A percentile compares a stretch with the other conserved stretches of the same genome.
phyloP scores from a whole-genome alignment of 2,113 vertebrate species.

The Caracal caracal region DNA sequence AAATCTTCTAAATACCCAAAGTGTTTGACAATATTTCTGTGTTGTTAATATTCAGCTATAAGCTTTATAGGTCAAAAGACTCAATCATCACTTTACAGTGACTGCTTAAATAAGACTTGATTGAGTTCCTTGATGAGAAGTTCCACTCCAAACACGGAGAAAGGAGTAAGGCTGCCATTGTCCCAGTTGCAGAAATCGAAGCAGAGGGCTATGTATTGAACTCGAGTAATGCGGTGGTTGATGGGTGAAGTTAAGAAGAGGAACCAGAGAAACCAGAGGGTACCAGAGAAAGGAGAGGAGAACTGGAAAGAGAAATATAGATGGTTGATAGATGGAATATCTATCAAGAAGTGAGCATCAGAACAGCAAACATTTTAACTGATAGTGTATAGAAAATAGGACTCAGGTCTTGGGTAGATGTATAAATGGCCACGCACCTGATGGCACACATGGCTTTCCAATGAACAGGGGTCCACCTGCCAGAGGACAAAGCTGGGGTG shows the following conservation, averaged over 20 bases:
- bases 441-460: background rate
- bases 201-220: background rate
- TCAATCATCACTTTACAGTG: background rate
- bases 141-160: background rate
- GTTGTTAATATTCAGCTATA: background rate
- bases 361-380: background rate
- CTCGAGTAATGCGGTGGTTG: background rate
- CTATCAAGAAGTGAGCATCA: background rate
- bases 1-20: background rate
- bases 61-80: background rate
- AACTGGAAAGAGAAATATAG: background rate
- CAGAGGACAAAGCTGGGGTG: background rate
- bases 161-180: background rate
- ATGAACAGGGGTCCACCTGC: background rate
- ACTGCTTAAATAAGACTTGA: background rate
- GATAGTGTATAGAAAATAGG: background rate
- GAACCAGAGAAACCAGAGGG: background rate
- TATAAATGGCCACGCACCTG: background rate
- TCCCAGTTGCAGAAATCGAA: background rate
- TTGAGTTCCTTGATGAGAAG: background rate
- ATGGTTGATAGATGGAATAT: background rate
- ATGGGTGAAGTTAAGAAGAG: background rate
- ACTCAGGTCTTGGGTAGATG: background rate
- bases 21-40: conserved; percentile 20
- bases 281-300: background rate